Percentiles rank a stretch among this genome's conserved stretches.
Conservation (phyloP, 2,797 vertebrate species). For the Propithecus deckenii region DNA sequence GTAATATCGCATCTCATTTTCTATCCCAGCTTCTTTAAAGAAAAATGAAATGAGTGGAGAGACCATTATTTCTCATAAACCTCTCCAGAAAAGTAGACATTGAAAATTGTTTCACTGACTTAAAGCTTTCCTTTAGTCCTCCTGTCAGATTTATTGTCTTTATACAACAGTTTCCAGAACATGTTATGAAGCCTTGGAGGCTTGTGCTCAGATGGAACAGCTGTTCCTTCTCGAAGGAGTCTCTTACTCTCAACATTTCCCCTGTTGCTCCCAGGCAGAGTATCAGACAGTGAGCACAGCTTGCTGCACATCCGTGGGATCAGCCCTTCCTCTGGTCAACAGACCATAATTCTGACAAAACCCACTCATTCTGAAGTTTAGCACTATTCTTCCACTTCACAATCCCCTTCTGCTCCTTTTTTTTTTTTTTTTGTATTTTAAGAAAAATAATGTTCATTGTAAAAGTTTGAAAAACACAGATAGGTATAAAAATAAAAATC, state of each 20-base stretch:
- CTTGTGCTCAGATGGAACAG: slow-evolving; percentile 73
- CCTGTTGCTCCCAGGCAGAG: slow-evolving; percentile 71
- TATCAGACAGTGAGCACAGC: slow-evolving; percentile 79
- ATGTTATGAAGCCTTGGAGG: slow-evolving; percentile 76
- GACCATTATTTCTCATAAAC: not conserved
- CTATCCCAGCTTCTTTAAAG: not conserved
- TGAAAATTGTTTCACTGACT: slow-evolving; percentile 60
- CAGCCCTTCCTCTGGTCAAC: slow-evolving; percentile 56
- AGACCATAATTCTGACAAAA: slow-evolving; percentile 66
- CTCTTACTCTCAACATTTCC: slow-evolving; percentile 76
- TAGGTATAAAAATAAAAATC: not conserved
- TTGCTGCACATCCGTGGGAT: slow-evolving; percentile 74
- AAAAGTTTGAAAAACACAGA: not conserved
- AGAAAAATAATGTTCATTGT: not conserved
- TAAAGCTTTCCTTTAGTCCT: slow-evolving; percentile 64
- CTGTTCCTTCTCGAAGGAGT: slow-evolving; percentile 72
- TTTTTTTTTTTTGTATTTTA: not conserved
- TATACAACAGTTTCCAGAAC: slow-evolving; percentile 65
- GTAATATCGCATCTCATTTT: not conserved
- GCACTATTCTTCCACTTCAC: slow-evolving; percentile 48
- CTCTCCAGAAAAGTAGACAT: slow-evolving; percentile 62
- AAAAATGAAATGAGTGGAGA: slow-evolving; percentile 4
- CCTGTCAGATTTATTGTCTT: slow-evolving; percentile 76
- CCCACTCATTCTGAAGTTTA: not conserved
- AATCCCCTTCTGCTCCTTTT: slow-evolving; percentile 46